Evolutionary conservation across 37 sponge, comb jelly and placozoan genomes (phyloP), one percentile per base, ranked within the genome.

Genomic region (Agelas oroides): DNA sequence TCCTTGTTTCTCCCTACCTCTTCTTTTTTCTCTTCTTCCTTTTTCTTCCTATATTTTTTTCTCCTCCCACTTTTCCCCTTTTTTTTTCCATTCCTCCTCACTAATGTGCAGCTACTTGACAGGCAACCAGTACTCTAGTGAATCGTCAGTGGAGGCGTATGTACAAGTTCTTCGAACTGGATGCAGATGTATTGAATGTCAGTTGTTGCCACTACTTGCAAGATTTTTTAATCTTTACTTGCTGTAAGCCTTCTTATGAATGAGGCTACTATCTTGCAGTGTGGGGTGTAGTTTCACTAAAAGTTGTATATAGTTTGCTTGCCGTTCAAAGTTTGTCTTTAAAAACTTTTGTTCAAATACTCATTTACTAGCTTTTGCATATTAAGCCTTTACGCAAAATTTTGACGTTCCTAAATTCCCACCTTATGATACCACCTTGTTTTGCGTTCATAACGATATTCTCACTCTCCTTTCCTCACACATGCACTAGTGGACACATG

Each of bases 401-500:
- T n/a, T n/a, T n/a, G n/a, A n/a, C n/a, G n/a, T 56, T 63, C 67
- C 46, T 67, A 36, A 70, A 65, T 70, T 66, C 77, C 33, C 77
- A n/a, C n/a, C n/a, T n/a, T n/a, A n/a, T 11, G 6, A 3, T 46
- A 3, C n/a, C 53, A 6, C 28, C 57, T 15, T 24, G 24, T 39
- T 18, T 35, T 21, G 71, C 41, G 61, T 12, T 31, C 20, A n/a
- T n/a, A n/a, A n/a, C n/a, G n/a, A n/a, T n/a, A n/a, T 53, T n/a
- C 65, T 52, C 46, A 6, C 66, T 35, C 65, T 36, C 83, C n/a
- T 52, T 21, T 31, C 31, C n/a, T n/a, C n/a, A n/a, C n/a, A n/a
- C n/a, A n/a, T n/a, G n/a, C n/a, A n/a, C n/a, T n/a, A 92, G 95
- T 97, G 93, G 97, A 97, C 59, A 88, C 88, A 38, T 97, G 97